These are phyloP conservation scores for Callaeas wilsoni DNA, from an alignment of 2,113 vertebrate genomes.

Conservation along the genomic window DNA sequence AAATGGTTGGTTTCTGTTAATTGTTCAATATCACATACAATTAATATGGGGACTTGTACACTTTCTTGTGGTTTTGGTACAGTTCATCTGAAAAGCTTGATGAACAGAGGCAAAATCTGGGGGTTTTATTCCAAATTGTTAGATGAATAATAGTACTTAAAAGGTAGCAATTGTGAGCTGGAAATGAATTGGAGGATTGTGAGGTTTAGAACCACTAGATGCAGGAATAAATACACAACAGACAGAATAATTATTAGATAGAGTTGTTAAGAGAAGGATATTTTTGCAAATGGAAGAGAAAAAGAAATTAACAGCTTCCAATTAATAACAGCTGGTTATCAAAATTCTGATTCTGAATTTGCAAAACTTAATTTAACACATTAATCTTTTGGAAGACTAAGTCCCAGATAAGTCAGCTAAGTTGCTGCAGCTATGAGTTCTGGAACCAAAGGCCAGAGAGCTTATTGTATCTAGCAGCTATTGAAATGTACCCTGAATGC, in stretches of 20 bases:
- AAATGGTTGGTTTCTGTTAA: conserved; percentile 92
- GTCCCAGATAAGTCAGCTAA: background rate
- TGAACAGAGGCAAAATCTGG: background rate
- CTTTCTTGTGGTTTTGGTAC: conserved; percentile 57
- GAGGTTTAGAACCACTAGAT: background rate
- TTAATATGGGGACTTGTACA: conserved; percentile 78
- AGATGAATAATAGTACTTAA: conserved; percentile 9
- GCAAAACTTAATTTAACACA: fast-evolving
- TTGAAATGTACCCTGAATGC: background rate
- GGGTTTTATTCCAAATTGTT: background rate
- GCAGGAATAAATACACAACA: background rate
- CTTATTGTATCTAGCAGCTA: background rate
- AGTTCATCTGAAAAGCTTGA: conserved; percentile 51
- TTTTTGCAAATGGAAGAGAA: background rate
- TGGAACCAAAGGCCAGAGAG: background rate
- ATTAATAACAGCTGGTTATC: background rate
- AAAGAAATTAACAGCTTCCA: background rate
- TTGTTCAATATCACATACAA: conserved; percentile 88
- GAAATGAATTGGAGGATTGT: background rate
- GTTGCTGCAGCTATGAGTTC: background rate
- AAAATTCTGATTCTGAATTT: background rate
- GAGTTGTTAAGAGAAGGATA: background rate
- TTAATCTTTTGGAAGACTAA: background rate
- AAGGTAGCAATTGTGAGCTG: background rate
- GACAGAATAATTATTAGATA: background rate